Evolutionary conservation across 2,888 invertebrate genomes (phyloP).

Genomic region (Seira sanloemensis): DNA sequence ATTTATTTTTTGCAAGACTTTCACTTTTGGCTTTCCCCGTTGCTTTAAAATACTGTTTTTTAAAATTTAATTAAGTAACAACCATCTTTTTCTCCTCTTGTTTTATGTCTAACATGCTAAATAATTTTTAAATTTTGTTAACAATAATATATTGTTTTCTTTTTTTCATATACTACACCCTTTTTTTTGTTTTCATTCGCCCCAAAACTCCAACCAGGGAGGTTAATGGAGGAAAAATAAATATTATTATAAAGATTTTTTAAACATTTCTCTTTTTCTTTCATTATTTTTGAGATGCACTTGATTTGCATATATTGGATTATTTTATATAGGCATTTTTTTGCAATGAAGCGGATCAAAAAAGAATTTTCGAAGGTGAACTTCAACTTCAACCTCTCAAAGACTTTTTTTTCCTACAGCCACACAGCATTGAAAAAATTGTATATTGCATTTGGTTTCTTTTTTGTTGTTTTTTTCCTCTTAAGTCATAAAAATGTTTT

Average conservation of each 20-base stretch:
- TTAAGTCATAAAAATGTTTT: not conserved
- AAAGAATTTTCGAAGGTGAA: too few species aligned
- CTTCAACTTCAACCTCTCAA: too few species aligned
- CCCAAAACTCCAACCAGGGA: slow-evolving; percentile 48
- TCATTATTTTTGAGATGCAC: slow-evolving; percentile 29
- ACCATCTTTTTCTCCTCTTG: not conserved
- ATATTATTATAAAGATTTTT: not conserved
- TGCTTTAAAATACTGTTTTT: not conserved
- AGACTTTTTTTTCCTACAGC: not conserved
- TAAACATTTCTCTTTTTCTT: not conserved
- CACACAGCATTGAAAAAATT: not conserved
- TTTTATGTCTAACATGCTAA: too few species aligned
- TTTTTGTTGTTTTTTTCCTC: not conserved
- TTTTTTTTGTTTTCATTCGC: too few species aligned
- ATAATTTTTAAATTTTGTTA: too few species aligned
- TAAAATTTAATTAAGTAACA: not conserved
- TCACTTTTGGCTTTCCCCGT: slow-evolving; percentile 6
- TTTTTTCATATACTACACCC: not conserved
- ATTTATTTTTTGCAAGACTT: too few species aligned
- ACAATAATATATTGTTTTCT: not conserved
- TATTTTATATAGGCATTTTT: not conserved
- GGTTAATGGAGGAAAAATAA: not conserved
- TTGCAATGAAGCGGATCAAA: slow-evolving; percentile 7
- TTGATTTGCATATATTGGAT: slow-evolving; percentile 37
- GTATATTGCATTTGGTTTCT: slow-evolving; percentile 27